Evolutionary conservation across 2,797 vertebrate genomes (phyloP).

Genomic region (Thamnophis elegans): DNA sequence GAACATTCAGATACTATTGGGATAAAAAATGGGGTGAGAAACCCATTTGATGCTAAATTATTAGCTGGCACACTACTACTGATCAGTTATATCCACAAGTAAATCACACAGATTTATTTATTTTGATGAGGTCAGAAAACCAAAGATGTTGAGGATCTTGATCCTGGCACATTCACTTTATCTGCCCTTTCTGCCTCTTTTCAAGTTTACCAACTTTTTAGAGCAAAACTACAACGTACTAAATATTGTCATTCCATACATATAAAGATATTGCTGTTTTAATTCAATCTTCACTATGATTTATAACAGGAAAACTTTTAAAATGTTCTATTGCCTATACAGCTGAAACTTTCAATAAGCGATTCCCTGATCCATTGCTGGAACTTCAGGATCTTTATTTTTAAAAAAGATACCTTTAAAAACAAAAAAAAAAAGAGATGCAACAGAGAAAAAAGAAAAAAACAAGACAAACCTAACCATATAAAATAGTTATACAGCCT

Average conservation of each 20-base stretch:
- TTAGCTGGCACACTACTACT: not conserved
- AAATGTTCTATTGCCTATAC: not conserved
- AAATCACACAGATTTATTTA: not conserved
- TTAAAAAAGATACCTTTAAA: too few species aligned
- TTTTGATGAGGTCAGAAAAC: not conserved
- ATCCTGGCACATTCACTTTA: not conserved
- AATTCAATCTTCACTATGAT: not conserved
- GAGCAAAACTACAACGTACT: not conserved
- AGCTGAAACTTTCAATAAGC: not conserved
- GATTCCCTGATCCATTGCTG: not conserved
- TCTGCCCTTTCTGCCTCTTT: not conserved
- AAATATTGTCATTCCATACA: not conserved
- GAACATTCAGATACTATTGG: not conserved
- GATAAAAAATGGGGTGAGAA: not conserved
- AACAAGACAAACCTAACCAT: too few species aligned
- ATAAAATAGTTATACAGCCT: too few species aligned
- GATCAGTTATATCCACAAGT: not conserved
- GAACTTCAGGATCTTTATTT: not conserved
- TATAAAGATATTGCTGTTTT: not conserved
- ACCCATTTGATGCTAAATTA: not conserved
- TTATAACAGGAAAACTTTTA: not conserved
- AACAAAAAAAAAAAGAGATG: too few species aligned
- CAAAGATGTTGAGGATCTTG: not conserved
- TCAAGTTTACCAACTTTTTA: not conserved
- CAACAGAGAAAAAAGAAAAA: too few species aligned